These are phyloP conservation scores for Drosophila neonasuta DNA, from an alignment of 2,888 invertebrate genomes.

Conservation along the genomic window DNA sequence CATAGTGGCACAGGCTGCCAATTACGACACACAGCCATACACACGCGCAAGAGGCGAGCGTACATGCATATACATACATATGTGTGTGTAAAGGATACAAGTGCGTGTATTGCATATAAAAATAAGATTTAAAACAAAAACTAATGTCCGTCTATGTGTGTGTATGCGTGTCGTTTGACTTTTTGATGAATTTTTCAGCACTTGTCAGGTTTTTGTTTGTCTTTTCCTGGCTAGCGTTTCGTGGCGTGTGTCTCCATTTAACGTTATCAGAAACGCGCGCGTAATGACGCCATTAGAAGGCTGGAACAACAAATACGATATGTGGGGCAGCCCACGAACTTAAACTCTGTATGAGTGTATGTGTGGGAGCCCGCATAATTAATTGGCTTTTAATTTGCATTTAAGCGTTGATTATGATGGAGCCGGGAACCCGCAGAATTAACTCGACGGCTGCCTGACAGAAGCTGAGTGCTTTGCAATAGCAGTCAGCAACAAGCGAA, in stretches of 20 bases:
- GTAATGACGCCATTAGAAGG: conserved; percentile 53
- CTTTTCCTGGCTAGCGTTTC: conserved; percentile 10
- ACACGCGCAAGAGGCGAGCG: not conserved
- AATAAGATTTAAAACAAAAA: conserved; percentile 28
- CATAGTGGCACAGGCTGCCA: conserved; percentile 56
- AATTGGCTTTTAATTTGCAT: conserved; percentile 51
- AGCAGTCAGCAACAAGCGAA: too few species aligned
- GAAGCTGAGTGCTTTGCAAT: too few species aligned
- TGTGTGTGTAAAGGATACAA: conserved; percentile 22
- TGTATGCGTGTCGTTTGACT: conserved; percentile 11
- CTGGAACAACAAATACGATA: conserved; percentile 11
- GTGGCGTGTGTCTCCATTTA: conserved; percentile 29
- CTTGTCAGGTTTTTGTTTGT: conserved; percentile 39
- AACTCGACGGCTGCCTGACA: not conserved
- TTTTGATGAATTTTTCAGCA: conserved; percentile 51
- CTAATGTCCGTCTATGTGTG: conserved; percentile 20
- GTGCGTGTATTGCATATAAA: conserved; percentile 29
- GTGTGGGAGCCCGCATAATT: conserved; percentile 42
- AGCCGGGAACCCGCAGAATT: conserved; percentile 26
- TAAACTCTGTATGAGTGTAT: not conserved
- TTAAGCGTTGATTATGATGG: conserved; percentile 46
- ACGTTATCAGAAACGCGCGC: conserved; percentile 46
- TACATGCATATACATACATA: not conserved
- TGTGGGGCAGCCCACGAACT: conserved; percentile 1
- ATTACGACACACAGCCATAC: conserved; percentile 58